These are phyloP conservation scores for Clupea harengus DNA, from an alignment of 2,113 vertebrate genomes.

Conservation along the genomic window DNA sequence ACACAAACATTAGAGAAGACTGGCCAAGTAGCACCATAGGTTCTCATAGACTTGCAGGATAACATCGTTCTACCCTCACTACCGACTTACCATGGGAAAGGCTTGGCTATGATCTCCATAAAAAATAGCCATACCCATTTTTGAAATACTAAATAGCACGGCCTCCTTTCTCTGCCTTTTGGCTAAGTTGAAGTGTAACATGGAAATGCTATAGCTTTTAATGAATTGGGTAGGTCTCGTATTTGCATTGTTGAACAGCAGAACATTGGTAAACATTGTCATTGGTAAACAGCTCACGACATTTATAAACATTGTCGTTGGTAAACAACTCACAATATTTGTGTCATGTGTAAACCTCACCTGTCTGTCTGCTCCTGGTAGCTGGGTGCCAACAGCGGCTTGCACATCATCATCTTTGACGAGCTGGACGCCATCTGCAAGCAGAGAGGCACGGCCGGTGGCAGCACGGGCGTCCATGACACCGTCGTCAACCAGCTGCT, in stretches of 20 bases:
- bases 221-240: background rate
- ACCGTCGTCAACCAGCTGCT: conserved; percentile 97
- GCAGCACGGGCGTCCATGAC: conserved; percentile 95
- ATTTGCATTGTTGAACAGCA: background rate
- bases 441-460: conserved; percentile 92
- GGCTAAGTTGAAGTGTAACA: background rate
- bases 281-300: background rate
- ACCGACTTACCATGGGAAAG: too few species aligned
- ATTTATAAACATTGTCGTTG: background rate
- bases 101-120: too few species aligned
- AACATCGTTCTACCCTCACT: too few species aligned
- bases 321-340: background rate
- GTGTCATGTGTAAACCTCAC: background rate
- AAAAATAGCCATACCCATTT: too few species aligned
- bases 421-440: conserved; percentile 99
- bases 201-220: background rate
- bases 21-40: background rate
- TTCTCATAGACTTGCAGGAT: background rate
- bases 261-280: background rate
- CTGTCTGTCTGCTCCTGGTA: conserved; percentile 44
- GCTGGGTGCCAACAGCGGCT: conserved; percentile 96
- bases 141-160: too few species aligned
- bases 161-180: too few species aligned
- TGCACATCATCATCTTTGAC: conserved; percentile 99
- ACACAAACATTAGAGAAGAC: background rate